Evolutionary conservation across 2,113 vertebrate genomes (phyloP), one percentile per base, ranked within the genome.

Genomic region (Cebidichthys violaceus): DNA sequence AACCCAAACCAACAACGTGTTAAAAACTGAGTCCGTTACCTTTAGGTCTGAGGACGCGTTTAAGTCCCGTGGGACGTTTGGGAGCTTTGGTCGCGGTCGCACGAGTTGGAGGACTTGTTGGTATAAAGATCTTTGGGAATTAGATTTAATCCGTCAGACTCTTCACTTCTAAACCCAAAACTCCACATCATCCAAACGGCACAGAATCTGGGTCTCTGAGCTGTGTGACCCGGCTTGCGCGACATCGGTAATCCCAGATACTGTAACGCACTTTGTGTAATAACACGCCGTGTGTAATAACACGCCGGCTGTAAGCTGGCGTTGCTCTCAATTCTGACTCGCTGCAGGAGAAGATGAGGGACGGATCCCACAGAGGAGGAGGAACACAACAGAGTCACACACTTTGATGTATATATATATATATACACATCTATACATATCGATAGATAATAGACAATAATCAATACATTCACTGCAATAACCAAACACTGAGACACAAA

Each of bases 161-260:
- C 18, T 24, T 79, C 24, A 31, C 9, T 41, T 81, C 17, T 35
- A 64, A 83, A 76, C 3, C 43, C 45, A 54, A 76, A 61, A 20
- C 6, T 18, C 8, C 18, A 39, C 22, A 27, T 43, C 31, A 67
- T 11, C 2, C 55, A 45, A 74, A 70, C 70, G 37, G 9, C 5
- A 18, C 24, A 31, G 69, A 29, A 65, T 74, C 0, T 81, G 71
- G 37, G 47, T 77, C 70, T 81, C 67, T 45, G 80, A 79, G 80
- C 87, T 6, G 43, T 13, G 43, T 75, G 85, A 84, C 81, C 75
- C 81, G 79, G 10, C 81, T 72, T 64, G 61, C 68, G 14, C 87
- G 70, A 81, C 85, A 79, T 81, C 57, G 69, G 65, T 83, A 85
- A 90, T 88, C 86, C 70, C 70, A 81, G 29, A 17, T 47, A 82